phyloP scores from a whole-genome alignment of 2,888 invertebrate species.

The Taenaris catops region DNA sequence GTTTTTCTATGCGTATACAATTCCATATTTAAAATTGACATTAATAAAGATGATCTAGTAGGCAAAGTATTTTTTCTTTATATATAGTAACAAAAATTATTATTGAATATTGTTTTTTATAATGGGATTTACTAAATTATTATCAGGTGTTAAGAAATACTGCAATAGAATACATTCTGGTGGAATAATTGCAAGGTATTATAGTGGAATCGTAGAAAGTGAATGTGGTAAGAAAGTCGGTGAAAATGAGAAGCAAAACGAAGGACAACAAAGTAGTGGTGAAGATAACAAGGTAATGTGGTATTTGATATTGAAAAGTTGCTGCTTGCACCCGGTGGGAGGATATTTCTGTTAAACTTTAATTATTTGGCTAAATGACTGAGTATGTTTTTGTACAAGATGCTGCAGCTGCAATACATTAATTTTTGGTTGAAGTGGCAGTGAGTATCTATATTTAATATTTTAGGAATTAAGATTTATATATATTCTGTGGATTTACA shows the following conservation, averaged over 20 bases:
- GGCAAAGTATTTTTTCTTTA: constrained; percentile 34
- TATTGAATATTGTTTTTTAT: constrained; percentile 34
- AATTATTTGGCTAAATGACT: too few species aligned
- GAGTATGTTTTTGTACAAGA: too few species aligned
- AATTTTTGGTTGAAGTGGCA: too few species aligned
- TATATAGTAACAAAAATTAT: too few species aligned
- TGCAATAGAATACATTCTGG: constrained; percentile 21
- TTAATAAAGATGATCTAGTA: constrained; percentile 35
- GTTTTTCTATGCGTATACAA: too few species aligned
- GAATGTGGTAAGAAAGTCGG: constrained; percentile 7
- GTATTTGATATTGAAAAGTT: too few species aligned
- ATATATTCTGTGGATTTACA: too few species aligned
- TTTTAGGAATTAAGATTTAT: too few species aligned
- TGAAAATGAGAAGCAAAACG: constrained; percentile 1
- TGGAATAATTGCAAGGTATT: constrained; percentile 17
- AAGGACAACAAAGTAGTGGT: constrained; percentile 1
- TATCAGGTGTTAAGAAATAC: constrained; percentile 36
- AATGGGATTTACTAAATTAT: constrained; percentile 58
- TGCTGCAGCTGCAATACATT: too few species aligned
- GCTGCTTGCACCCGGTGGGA: too few species aligned
- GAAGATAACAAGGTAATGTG: constrained; percentile 32
- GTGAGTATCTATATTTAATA: too few species aligned
- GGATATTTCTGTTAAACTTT: too few species aligned
- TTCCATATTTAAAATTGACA: constrained; percentile 9
- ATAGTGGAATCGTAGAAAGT: constrained; percentile 11